Percentiles rank a stretch among this genome's conserved stretches.
Evolutionary conservation across 2,888 invertebrate genomes (phyloP).

Genomic region (Kuschelorhynchus macadamiae): DNA sequence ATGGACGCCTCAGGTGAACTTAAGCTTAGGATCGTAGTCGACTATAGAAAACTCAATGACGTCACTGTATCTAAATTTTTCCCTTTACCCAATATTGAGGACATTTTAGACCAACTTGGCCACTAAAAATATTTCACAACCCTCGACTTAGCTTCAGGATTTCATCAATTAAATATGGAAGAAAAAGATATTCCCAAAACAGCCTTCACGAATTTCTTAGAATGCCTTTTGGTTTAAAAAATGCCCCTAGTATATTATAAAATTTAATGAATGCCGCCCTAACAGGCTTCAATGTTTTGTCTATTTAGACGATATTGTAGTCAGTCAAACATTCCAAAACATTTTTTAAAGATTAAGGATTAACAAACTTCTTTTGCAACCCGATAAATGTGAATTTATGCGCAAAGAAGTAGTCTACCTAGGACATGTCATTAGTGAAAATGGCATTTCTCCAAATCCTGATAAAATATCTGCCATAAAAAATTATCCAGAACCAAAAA

Average conservation of each 20-base stretch:
- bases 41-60: too few species aligned
- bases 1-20: too few species aligned
- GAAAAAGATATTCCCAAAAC: constrained; percentile 58
- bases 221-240: constrained; percentile 59
- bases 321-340: constrained; percentile 54
- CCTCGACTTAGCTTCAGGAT: too few species aligned
- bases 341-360: constrained; percentile 57
- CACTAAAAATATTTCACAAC: too few species aligned
- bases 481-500: constrained; percentile 58
- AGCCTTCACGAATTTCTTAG: constrained; percentile 59
- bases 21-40: too few species aligned
- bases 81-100: too few species aligned
- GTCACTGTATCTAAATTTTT: too few species aligned
- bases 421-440: constrained; percentile 61
- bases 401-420: constrained; percentile 62
- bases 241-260: constrained; percentile 40
- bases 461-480: constrained; percentile 55
- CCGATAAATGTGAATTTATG: constrained; percentile 63
- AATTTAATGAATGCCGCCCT: constrained; percentile 30
- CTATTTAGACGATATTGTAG: constrained; percentile 57
- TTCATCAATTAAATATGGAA: constrained; percentile 38
- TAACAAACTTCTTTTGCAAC: constrained; percentile 50
- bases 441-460: constrained; percentile 63
- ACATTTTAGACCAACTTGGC: too few species aligned
- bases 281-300: constrained; percentile 36